Conservation (phyloP, 2,888 invertebrate species). For the Pachymerium ferrugineum region DNA sequence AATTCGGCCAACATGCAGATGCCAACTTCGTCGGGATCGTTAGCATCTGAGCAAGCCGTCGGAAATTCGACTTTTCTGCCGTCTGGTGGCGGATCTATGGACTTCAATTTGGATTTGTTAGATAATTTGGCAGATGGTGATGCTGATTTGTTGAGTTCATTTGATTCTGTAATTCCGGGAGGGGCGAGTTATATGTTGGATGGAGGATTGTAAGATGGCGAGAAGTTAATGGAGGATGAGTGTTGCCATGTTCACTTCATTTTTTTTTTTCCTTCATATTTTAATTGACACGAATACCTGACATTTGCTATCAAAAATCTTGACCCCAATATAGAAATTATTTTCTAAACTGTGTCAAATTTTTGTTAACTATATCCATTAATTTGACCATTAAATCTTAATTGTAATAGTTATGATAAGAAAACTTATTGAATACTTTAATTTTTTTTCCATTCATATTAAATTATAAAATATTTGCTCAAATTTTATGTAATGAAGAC, state of each 20-base stretch:
- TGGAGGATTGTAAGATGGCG: conserved; percentile 25
- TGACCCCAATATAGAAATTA: not conserved
- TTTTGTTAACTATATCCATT: too few relatives aligned
- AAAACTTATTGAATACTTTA: too few relatives aligned
- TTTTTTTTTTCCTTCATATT: too few relatives aligned
- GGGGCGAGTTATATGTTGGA: conserved; percentile 31
- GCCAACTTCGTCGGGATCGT: conserved; percentile 40
- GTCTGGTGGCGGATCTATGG: conserved; percentile 42
- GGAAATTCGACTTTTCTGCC: conserved; percentile 37
- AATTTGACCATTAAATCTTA: too few relatives aligned
- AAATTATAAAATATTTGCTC: too few relatives aligned
- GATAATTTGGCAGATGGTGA: conserved; percentile 62
- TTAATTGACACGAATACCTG: too few relatives aligned
- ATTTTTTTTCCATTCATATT: too few relatives aligned
- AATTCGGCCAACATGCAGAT: conserved; percentile 32
- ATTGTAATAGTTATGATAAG: too few relatives aligned
- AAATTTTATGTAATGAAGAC: too few relatives aligned
- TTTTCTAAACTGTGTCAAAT: not conserved
- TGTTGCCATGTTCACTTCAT: too few relatives aligned
- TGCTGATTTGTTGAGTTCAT: conserved; percentile 71
- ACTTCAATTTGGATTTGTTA: conserved; percentile 78
- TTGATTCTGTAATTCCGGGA: conserved; percentile 61
- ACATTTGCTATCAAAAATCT: not conserved
- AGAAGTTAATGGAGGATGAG: not conserved
- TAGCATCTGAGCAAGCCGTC: conserved; percentile 38